Evolutionary conservation across 2,888 invertebrate genomes (phyloP), one percentile per base, ranked within the genome.

Genomic region (Punctoribates punctum): DNA sequence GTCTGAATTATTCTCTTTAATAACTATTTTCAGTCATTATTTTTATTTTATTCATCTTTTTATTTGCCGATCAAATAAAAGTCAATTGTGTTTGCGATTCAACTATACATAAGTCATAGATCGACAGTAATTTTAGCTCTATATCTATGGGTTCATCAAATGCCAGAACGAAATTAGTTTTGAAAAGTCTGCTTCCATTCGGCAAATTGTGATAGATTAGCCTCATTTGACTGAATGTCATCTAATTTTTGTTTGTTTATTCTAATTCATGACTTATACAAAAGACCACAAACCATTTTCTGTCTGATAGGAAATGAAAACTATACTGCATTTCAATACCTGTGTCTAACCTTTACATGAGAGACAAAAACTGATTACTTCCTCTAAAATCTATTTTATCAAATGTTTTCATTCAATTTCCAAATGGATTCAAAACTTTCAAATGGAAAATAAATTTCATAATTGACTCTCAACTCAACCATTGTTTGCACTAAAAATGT

Each of bases 191-290:
- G 54, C 5, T 20, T 54, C 20, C n/a, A 54, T 20, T 54, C 20
- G 11, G 46, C 13, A 48, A 48, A 48, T 17, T 15, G 17, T 48
- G 46, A 48, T 48, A 48, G 46, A 17, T 15, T 48, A 11, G 54
- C 8, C 20, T 54, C 20, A 8, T 54, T 54, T 54, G 4, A 54
- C n/a, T 54, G n/a, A 17, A 54, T 54, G 54, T 54, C 54, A 54
- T 20, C 54, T 54, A 54, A 54, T 54, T n/a, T 54, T 54, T 54
- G 54, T 54, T 54, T 15, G 20, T 54, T 54, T 20, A 54, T 57
- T 57, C 25, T 25, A 57, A 57, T 57, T 57, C 57, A 57, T 23
- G 13, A 25, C 23, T 54, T 20, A 17, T 20, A 54, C 25, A 25
- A 9, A 57, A 23, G 25, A 57, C 25, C 23, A 57, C 23, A 48